Percentiles rank a stretch among this genome's conserved stretches.
Conservation (phyloP, 2,797 vertebrate genomes). For the Gephyroberyx darwinii region DNA sequence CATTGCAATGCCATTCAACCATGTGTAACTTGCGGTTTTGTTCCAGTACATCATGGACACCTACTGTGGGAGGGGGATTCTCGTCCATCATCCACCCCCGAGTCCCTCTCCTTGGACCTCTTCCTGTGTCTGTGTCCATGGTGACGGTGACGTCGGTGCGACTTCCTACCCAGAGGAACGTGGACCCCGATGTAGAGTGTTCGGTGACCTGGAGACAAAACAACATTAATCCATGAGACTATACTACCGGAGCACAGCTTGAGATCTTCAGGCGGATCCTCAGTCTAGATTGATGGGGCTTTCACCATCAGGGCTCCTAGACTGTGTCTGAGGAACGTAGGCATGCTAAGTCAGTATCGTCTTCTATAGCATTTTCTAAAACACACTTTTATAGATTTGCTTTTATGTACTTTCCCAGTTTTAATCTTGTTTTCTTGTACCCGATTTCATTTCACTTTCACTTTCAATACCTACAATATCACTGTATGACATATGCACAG, state of each 20-base stretch:
- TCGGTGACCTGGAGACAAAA: slow-evolving; percentile 84
- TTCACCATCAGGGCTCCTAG: too few relatives aligned
- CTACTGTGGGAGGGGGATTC: slow-evolving; percentile 96
- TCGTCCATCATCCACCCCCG: slow-evolving; percentile 90
- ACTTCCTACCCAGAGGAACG: slow-evolving; percentile 92
- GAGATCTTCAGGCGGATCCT: too few relatives aligned
- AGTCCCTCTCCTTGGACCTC: slow-evolving; percentile 94
- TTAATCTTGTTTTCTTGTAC: too few relatives aligned
- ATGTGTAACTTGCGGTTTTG: background rate
- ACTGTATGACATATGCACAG: too few relatives aligned
- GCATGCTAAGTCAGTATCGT: too few relatives aligned
- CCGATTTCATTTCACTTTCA: too few relatives aligned
- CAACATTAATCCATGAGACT: background rate
- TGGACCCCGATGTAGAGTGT: slow-evolving; percentile 98
- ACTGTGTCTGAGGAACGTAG: too few relatives aligned
- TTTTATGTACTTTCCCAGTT: background rate
- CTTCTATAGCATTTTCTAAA: too few relatives aligned
- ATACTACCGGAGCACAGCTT: background rate
- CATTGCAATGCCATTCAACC: background rate
- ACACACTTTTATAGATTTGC: too few relatives aligned
- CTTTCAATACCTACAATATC: too few relatives aligned
- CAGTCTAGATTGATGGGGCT: too few relatives aligned
- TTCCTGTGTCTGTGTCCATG: slow-evolving; percentile 97
- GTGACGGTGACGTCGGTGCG: slow-evolving; percentile 94
- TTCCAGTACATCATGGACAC: slow-evolving; percentile 36